These are phyloP conservation scores for Megathymus violae DNA, from an alignment of 1,140 invertebrate genomes.

Conservation along the genomic window DNA sequence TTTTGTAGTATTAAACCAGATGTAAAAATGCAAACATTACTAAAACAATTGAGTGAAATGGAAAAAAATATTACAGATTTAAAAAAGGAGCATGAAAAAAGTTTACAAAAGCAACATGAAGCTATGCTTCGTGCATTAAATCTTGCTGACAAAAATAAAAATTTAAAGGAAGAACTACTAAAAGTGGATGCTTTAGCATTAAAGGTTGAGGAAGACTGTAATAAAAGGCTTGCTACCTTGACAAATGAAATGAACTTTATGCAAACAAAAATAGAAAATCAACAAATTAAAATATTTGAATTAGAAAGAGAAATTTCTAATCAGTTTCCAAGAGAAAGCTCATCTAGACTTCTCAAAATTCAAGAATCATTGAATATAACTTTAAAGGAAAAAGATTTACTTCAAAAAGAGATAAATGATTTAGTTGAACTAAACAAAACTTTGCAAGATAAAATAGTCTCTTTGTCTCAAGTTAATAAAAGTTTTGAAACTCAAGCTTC, in stretches of 20 bases:
- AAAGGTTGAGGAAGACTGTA: slow-evolving; percentile 87
- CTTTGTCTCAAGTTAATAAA: slow-evolving; percentile 57
- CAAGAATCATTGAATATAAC: slow-evolving; percentile 54
- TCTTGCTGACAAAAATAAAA: slow-evolving; percentile 87
- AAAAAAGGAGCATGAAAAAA: slow-evolving; percentile 84
- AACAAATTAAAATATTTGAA: slow-evolving; percentile 61
- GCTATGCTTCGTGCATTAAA: slow-evolving; percentile 88
- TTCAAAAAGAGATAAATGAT: slow-evolving; percentile 71
- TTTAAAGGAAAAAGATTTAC: slow-evolving; percentile 63
- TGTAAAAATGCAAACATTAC: slow-evolving; percentile 59
- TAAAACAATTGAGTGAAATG: slow-evolving; percentile 82
- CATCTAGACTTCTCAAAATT: slow-evolving; percentile 46
- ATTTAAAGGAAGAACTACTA: slow-evolving; percentile 86
- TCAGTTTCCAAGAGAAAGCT: slow-evolving; percentile 41
- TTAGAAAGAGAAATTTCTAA: slow-evolving; percentile 60
- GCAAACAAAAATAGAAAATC: slow-evolving; percentile 62
- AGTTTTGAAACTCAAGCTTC: slow-evolving; percentile 44
- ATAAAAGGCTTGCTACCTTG: slow-evolving; percentile 73
- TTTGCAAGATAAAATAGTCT: slow-evolving; percentile 73
- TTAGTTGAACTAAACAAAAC: slow-evolving; percentile 69
- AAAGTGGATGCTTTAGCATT: slow-evolving; percentile 88
- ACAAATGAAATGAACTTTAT: slow-evolving; percentile 63
- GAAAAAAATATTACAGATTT: slow-evolving; percentile 83
- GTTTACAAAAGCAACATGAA: slow-evolving; percentile 88
- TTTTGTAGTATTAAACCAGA: slow-evolving; percentile 82